Percentiles rank a stretch among this genome's conserved stretches.
Conservation (phyloP, 2,797 vertebrate genomes). For the Falco concolor region DNA sequence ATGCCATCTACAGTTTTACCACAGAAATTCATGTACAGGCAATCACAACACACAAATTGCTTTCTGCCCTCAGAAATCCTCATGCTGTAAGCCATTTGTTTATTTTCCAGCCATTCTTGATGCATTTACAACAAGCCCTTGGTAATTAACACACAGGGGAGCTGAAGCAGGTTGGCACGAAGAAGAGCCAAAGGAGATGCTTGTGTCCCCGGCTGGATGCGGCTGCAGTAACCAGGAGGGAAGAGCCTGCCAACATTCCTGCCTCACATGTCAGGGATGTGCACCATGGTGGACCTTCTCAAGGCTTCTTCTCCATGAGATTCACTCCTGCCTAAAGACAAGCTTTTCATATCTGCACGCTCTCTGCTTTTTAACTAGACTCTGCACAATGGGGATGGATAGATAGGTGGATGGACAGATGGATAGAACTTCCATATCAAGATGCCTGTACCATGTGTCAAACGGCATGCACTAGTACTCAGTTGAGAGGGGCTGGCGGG, state of each 20-base stretch:
- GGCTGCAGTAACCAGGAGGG: rapidly evolving
- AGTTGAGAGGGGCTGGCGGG: no score
- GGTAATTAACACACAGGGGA: rapidly evolving
- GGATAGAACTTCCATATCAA: not conserved
- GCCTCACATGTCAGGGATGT: rapidly evolving
- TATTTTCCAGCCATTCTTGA: not conserved
- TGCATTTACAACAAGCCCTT: rapidly evolving
- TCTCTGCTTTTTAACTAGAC: not conserved
- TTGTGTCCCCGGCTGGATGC: rapidly evolving
- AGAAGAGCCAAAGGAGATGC: not conserved
- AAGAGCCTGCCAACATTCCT: not conserved
- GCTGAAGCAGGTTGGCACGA: rapidly evolving
- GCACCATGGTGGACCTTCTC: not conserved
- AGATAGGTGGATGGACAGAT: not conserved
- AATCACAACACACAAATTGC: rapidly evolving
- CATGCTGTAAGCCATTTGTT: rapidly evolving
- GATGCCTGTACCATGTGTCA: not conserved
- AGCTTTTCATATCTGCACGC: rapidly evolving
- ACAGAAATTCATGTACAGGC: rapidly evolving
- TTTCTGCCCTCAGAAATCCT: not conserved
- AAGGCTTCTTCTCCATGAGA: not conserved
- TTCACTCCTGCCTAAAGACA: not conserved
- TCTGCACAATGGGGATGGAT: not conserved
- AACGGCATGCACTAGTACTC: rapidly evolving
- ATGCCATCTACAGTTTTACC: not conserved